Percentiles rank a stretch among this genome's conserved stretches.
phyloP scores from a whole-genome alignment of 2,113 vertebrate species.

The Uria lomvia region DNA sequence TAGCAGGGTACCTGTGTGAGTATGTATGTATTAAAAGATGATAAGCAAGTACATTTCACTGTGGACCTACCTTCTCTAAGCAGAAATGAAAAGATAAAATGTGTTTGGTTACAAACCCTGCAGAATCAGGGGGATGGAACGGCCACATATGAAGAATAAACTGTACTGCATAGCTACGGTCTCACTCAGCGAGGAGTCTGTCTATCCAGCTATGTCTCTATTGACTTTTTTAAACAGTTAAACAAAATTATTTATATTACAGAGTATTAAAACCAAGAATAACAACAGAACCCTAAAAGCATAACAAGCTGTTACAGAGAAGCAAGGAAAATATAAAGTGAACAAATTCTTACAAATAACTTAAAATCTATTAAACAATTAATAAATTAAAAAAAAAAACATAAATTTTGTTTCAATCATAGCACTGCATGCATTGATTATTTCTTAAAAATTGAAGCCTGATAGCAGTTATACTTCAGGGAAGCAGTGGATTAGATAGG shows the following conservation, averaged over 20 bases:
- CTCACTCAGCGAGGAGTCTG: background rate
- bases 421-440: background rate
- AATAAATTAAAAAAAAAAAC: background rate
- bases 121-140: background rate
- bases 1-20: background rate
- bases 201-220: background rate
- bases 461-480: background rate
- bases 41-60: background rate
- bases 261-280: background rate
- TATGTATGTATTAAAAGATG: background rate
- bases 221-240: background rate
- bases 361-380: background rate
- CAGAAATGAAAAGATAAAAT: background rate
- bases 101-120: background rate
- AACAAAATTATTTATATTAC: background rate
- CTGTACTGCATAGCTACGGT: background rate
- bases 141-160: background rate
- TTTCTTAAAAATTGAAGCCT: background rate
- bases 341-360: background rate
- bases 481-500: background rate
- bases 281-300: background rate
- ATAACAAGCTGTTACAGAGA: background rate
- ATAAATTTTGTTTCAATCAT: background rate
- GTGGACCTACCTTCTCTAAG: background rate
- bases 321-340: background rate